Evolutionary conservation across 92 coral and sea anemone genomes (phyloP).

Genomic region (Siderastrea radians): DNA sequence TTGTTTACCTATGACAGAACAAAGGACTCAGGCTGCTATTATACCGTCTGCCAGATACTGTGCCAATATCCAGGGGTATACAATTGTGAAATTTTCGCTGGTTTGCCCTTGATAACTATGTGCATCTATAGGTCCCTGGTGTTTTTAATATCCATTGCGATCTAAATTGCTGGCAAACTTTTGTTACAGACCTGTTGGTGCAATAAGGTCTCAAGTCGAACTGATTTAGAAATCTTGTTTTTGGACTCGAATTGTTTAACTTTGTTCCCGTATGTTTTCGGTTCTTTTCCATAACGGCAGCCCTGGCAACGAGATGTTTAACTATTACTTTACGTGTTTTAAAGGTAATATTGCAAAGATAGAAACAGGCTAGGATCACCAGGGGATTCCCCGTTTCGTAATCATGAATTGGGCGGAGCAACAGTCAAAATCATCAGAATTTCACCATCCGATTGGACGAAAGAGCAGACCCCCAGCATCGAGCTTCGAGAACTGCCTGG

Average conservation of each 20-base stretch:
- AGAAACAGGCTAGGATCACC: not conserved
- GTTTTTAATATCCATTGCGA: too few relatives aligned
- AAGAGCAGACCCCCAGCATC: not conserved
- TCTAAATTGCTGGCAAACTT: too few relatives aligned
- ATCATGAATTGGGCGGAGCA: not conserved
- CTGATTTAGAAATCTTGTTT: not conserved
- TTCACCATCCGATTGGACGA: slow-evolving; percentile 5
- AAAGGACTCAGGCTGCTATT: too few relatives aligned
- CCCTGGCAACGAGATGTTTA: too few relatives aligned
- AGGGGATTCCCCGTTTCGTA: slow-evolving; percentile 48
- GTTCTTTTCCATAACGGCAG: too few relatives aligned
- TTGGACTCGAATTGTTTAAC: not conserved
- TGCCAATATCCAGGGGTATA: too few relatives aligned
- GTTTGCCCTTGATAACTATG: too few relatives aligned
- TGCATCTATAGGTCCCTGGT: too few relatives aligned
- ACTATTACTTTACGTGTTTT: not conserved
- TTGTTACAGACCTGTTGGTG: not conserved
- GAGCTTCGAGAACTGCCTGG: not conserved
- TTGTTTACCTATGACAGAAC: too few relatives aligned
- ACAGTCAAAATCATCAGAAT: not conserved
- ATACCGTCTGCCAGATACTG: too few relatives aligned
- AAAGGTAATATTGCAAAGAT: not conserved
- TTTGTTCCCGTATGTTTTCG: too few relatives aligned
- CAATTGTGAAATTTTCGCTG: too few relatives aligned
- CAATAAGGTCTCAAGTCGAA: not conserved